Evolutionary conservation across 2,113 vertebrate genomes (phyloP), one percentile per base, ranked within the genome.

Genomic region (Heloderma charlesbogerti): DNA sequence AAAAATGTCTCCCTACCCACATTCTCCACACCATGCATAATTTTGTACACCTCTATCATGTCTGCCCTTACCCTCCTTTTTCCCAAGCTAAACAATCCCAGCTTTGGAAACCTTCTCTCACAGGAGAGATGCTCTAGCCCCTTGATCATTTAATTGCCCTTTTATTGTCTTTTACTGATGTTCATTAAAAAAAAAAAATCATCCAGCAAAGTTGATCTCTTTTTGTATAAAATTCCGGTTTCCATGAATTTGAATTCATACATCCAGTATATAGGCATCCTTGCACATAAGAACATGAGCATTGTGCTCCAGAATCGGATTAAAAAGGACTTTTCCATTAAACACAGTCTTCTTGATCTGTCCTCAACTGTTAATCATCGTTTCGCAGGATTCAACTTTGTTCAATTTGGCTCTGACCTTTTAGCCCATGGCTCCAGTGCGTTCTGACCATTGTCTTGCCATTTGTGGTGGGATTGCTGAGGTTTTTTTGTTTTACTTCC

Each of bases 361-460:
- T 29, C 5, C 1, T 69, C 81, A 20, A 8, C 13, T 3, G 63
- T 31, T 81, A 7, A 25, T 48, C 69, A 13, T 40, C 1, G 0
- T 6, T 22, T 1, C 0, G 2, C 29, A 57, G n/a, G 1, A 37
- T 16, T 20, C 34, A 16, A 16, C 45, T 89, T 27, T 12, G n/a
- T 57, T 72, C 67, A 57, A 9, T 37, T 57, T 60, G 67, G 8
- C 37, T 43, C n/a, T 54, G 79, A 57, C 16, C 60, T 89, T 63
- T 31, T 12, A 4, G 67, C 10, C 31, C 1, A 27, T 1, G 1
- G 3, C 3, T 37, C 22, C 18, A n/a, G 37, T 20, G 8, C 6
- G 5, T 37, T 20, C 45, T 63, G 60, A 45, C 18, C 31, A 57
- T 37, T 37, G 4, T 2, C 66, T 89, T 72, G 34, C 72, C 54